Evolutionary conservation across 2,888 invertebrate genomes (phyloP).

Genomic region (Drosophila mulleri): DNA sequence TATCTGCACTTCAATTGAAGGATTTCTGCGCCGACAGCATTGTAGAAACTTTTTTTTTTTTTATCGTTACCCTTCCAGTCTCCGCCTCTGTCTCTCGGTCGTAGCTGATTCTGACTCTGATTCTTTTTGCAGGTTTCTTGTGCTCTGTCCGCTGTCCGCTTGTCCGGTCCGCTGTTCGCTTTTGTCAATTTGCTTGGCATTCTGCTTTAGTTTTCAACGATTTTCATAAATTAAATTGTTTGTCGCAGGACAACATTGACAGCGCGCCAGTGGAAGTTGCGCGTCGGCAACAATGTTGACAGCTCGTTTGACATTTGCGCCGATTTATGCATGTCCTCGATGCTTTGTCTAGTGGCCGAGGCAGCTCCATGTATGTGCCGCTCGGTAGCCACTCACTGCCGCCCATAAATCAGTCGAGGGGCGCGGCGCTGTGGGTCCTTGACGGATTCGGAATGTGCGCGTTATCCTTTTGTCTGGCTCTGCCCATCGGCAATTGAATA

Average conservation of each 20-base stretch:
- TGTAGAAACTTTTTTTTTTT: constrained; percentile 39
- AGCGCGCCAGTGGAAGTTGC: constrained; percentile 41
- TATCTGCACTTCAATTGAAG: constrained; percentile 58
- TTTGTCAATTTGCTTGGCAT: constrained; percentile 71
- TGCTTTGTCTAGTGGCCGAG: constrained; percentile 24
- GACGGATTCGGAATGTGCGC: constrained; percentile 29
- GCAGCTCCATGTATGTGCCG: constrained; percentile 26
- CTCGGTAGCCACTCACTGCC: constrained; percentile 28
- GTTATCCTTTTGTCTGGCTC: constrained; percentile 38
- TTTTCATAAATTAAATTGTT: constrained; percentile 82
- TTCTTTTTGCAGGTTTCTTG: constrained; percentile 23
- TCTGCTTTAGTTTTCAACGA: constrained; percentile 74
- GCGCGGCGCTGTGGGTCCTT: constrained; percentile 49
- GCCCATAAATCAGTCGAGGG: constrained; percentile 60
- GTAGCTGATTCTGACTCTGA: constrained; percentile 11
- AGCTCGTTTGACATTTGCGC: constrained; percentile 56
- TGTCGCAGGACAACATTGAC: constrained; percentile 68
- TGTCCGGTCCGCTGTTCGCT: constrained; percentile 43
- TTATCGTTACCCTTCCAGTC: constrained; percentile 5
- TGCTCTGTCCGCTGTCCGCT: neutral
- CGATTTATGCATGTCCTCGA: constrained; percentile 56
- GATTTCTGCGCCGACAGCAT: constrained; percentile 45
- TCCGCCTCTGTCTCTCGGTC: neutral
- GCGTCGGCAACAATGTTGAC: constrained; percentile 47
- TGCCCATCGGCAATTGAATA: constrained; percentile 24